A percentile compares a stretch with the other conserved stretches of the same genome.
Evolutionary conservation across 2,888 invertebrate genomes (phyloP).

Genomic region (Drosophila pullipes): DNA sequence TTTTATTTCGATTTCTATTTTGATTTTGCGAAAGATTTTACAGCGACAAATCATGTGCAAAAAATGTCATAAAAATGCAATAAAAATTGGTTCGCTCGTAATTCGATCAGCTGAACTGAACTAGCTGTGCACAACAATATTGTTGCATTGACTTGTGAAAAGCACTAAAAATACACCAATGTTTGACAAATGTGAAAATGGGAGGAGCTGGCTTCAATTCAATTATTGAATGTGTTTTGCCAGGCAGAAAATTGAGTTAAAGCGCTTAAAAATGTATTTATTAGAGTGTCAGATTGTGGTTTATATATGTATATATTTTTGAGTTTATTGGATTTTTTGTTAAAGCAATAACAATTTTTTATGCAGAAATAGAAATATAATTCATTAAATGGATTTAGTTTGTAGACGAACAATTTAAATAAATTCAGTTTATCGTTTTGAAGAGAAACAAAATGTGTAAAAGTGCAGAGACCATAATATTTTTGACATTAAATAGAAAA

Average conservation of each 20-base stretch:
- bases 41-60: slow-evolving; percentile 74
- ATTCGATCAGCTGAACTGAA: slow-evolving; percentile 59
- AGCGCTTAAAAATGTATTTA: not conserved
- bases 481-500: not conserved
- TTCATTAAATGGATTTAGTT: not conserved
- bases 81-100: slow-evolving; percentile 64
- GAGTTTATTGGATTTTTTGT: not conserved
- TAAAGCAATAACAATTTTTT: too few species aligned
- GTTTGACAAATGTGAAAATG: slow-evolving; percentile 34
- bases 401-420: not conserved
- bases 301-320: not conserved
- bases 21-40: slow-evolving; percentile 28
- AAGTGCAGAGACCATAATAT: not conserved
- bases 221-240: slow-evolving; percentile 16
- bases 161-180: slow-evolving; percentile 19
- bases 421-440: not conserved
- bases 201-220: slow-evolving; percentile 15
- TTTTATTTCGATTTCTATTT: slow-evolving; percentile 33
- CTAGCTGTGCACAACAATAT: slow-evolving; percentile 39
- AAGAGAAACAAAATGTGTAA: not conserved
- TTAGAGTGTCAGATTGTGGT: not conserved
- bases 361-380: not conserved
- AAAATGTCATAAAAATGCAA: slow-evolving; percentile 78
- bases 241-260: not conserved
- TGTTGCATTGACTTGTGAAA: slow-evolving; percentile 7